Base-by-base conservation (phyloP, 1,140 invertebrate species). In the Mactra quadrangularis region DNA sequence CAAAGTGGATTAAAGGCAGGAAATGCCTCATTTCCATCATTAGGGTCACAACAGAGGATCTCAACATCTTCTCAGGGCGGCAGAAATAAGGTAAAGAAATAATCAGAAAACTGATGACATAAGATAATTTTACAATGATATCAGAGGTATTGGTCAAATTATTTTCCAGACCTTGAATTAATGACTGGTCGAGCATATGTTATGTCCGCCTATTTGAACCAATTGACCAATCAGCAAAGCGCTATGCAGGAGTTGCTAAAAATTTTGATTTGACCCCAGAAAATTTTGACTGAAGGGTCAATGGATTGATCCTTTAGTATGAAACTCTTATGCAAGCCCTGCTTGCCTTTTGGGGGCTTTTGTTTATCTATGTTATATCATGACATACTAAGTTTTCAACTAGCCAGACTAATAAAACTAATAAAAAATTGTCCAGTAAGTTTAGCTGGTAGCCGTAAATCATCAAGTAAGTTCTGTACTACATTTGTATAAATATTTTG, bases 11-110 rank as follows among this genome's bases (percentile, higher is more conserved):
- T 66, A 1, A 66, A 9, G 19, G 45, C 45, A 22, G 45, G 31
- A 11, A 0, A 45, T 29, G 59, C 75, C 25, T 41, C 76, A 27
- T 88, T 88, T 72, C 88, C 88, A 13, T 68, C 86, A 22, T 0
- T 71, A 4, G 84, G 81, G 33, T 89, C 88, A 3, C 83, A 55
- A 22, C 87, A 88, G 75, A 62, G 83, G 11, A 62, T 84, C 1
- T 72, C 76, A n/a, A 0, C 19, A 15, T 11, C 25, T 33, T 52
- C 45, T 3, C 75, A 76, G 52, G 77, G 77, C n/a, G 66, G 64
- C 19, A 68, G 66, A 13, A 81, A 78, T 62, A 78, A 78, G 75
- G 75, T 76, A 71, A 19, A 22, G 29, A n/a, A n/a, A 11, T 50
- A 13, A 50, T 13, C 11, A 13, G 47, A 50, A 50, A 13, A 50